Percentiles rank a stretch among this genome's conserved stretches.
These are phyloP conservation scores for Chalcosyrphus nemorum DNA, from an alignment of 2,888 invertebrate species.

Conservation along the genomic window DNA sequence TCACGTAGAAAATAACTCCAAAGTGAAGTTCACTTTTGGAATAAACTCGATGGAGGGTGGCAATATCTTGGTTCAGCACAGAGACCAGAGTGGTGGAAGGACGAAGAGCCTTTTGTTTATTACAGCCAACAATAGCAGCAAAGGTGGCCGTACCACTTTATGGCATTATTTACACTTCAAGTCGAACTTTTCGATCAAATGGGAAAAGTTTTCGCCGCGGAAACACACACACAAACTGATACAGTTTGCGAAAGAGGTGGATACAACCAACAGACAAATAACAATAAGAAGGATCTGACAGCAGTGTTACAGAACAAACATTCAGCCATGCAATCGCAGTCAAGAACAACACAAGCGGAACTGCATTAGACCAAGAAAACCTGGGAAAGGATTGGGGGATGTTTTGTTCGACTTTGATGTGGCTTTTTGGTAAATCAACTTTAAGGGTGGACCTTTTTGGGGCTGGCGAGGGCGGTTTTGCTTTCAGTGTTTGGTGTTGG, in stretches of 20 bases:
- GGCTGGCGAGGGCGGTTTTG: not conserved
- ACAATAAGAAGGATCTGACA: constrained; percentile 49
- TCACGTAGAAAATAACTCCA: constrained; percentile 64
- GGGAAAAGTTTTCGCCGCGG: constrained; percentile 64
- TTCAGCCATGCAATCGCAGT: constrained; percentile 61
- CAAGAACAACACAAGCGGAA: constrained; percentile 56
- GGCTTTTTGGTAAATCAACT: constrained; percentile 16
- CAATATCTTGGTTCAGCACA: constrained; percentile 38
- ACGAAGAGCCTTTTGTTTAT: constrained; percentile 31
- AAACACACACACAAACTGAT: constrained; percentile 41
- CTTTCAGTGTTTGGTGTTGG: not conserved
- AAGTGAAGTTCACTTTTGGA: constrained; percentile 50
- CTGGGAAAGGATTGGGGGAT: not conserved
- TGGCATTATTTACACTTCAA: constrained; percentile 67
- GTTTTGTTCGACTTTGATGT: constrained; percentile 35
- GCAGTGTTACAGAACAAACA: constrained; percentile 63
- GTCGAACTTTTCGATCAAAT: constrained; percentile 70
- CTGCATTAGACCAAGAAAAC: constrained; percentile 41
- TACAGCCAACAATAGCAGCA: constrained; percentile 24
- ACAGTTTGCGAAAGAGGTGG: constrained; percentile 26
- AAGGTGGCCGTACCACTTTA: constrained; percentile 26
- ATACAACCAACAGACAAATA: constrained; percentile 45
- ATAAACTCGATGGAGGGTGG: constrained; percentile 27
- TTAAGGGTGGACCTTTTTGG: not conserved
- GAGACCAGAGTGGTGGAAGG: not conserved